Percentiles rank a stretch among this genome's conserved stretches.
Evolutionary conservation across 2,113 vertebrate genomes (phyloP).

Genomic region (Mesitornis unicolor): DNA sequence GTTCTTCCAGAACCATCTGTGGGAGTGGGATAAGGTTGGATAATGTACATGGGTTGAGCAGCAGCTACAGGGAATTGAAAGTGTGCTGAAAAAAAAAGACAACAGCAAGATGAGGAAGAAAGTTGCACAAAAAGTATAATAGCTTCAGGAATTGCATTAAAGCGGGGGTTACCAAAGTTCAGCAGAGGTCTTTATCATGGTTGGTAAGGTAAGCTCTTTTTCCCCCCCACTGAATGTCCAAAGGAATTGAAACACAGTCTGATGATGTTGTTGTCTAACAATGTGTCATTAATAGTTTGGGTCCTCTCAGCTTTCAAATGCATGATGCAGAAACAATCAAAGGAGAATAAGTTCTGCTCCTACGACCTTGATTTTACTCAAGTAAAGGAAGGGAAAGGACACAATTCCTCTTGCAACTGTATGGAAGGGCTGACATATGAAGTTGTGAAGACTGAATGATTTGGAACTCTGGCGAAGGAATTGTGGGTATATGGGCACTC

Average conservation of each 20-base stretch:
- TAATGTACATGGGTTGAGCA: not conserved
- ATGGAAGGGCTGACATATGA: not conserved
- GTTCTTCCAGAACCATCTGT: not conserved
- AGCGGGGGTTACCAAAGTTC: not conserved
- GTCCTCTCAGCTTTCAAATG: not conserved
- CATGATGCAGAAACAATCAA: not conserved
- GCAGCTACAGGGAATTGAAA: not conserved
- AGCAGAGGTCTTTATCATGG: not conserved
- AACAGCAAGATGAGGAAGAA: not conserved
- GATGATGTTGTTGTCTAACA: not conserved
- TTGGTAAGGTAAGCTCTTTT: not conserved
- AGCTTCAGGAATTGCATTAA: not conserved
- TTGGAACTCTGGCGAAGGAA: not conserved
- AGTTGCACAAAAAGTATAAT: not conserved
- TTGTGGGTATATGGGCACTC: not conserved
- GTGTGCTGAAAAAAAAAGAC: not conserved
- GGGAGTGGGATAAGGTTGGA: not conserved
- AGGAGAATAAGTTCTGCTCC: not conserved
- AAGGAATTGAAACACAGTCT: not conserved
- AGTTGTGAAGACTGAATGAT: not conserved
- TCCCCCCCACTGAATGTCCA: not conserved
- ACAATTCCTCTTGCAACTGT: not conserved
- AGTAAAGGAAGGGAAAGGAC: not conserved
- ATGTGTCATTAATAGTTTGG: not conserved
- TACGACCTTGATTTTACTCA: not conserved